A percentile compares a stretch with the other conserved stretches of the same genome.
Evolutionary conservation across 2,888 invertebrate genomes (phyloP).

Genomic region (Coecobrya sp.): DNA sequence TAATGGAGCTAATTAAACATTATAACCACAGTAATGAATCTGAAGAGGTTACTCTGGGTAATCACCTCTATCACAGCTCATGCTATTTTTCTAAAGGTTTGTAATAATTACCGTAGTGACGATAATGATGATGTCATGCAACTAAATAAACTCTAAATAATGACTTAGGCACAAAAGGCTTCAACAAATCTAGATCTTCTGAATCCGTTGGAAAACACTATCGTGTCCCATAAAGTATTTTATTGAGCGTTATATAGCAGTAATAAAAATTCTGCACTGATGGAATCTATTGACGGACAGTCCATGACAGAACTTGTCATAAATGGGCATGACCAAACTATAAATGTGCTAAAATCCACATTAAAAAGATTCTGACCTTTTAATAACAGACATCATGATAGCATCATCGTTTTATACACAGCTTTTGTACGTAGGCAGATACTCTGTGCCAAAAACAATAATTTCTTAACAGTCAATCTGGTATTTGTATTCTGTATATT

Average conservation of each 20-base stretch:
- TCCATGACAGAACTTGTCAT: not conserved
- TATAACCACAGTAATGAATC: conserved; percentile 4
- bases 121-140: not conserved
- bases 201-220: too few species aligned
- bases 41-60: not conserved
- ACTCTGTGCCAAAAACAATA: not conserved
- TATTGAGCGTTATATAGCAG: not conserved
- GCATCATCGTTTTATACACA: not conserved
- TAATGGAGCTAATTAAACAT: conserved; percentile 25
- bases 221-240: not conserved
- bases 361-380: conserved; percentile 36
- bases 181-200: too few species aligned
- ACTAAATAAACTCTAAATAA: not conserved
- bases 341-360: conserved; percentile 38
- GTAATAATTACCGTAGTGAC: not conserved
- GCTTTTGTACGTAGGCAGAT: conserved; percentile 31
- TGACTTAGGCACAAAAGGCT: too few species aligned
- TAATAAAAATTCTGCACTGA: not conserved
- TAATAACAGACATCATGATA: conserved; percentile 10
- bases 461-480: not conserved
- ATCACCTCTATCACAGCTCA: not conserved
- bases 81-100: not conserved
- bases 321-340: not conserved
- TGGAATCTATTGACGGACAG: not conserved
- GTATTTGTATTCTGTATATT: not conserved